Evolutionary conservation across 2,888 invertebrate genomes (phyloP), one percentile per base, ranked within the genome.

Genomic region (Harpalus rufipes): DNA sequence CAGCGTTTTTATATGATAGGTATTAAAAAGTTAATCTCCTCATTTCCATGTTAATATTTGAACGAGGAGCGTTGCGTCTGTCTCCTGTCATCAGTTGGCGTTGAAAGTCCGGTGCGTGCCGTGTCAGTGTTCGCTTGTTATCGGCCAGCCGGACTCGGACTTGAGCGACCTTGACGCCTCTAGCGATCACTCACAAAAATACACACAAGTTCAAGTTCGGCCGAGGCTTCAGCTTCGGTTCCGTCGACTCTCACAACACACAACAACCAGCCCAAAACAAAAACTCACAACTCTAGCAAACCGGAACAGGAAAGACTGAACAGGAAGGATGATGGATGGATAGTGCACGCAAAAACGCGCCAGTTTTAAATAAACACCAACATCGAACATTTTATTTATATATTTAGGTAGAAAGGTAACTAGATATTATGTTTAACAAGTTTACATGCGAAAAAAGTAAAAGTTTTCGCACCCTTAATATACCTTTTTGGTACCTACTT

Each of bases 131-230:
- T 12, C 44, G 44, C 44, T 51, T 51, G 44, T 51, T 51, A 51
- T 51, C 74, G 51, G 14, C 51, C 51, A 32, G 44, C 21, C 51
- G 51, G 44, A n/a, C 16, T 18, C 74, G 74, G 51, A 44, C 74
- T 74, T 74, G 74, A 51, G 51, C 74, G 74, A 44, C 74, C 74
- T 74, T 74, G 74, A 51, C 74, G 74, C 74, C 74, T 74, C 72
- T 72, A 72, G 72, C 72, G 72, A 72, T 72, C 72, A 72, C 72
- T 44, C 18, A 74, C 74, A 74, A 74, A 74, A 74, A 74, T 74
- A 74, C 74, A 74, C 74, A 51, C 74, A 74, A 74, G 74, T 74
- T 74, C 74, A 74, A 74, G 74, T 74, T 74, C 74, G 74, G 74
- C 41, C n/a, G 10, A n/a, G 74, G 21, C 51, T 1, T 44, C 72